phyloP scores from a whole-genome alignment of 35 echinoderm and acorn worm genomes.

The Heliocidaris erythrogramma region DNA sequence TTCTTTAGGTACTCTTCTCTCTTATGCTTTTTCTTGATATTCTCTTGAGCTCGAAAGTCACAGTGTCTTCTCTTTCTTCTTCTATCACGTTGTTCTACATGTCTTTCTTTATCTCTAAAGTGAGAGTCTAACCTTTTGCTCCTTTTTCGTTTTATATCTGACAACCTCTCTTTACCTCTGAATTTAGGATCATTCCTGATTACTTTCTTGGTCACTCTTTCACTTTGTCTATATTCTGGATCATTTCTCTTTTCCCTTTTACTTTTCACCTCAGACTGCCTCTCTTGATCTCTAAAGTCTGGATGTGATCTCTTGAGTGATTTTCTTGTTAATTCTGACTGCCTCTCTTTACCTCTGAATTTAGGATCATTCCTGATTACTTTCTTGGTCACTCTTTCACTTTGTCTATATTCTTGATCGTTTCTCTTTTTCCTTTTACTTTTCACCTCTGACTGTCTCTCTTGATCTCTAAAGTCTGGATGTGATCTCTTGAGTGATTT shows the following conservation, averaged over 20 bases:
- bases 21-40: conserved; percentile 16
- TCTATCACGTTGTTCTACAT: no score
- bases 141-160: no score
- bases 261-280: background rate
- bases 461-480: conserved; percentile 26
- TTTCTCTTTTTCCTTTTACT: conserved; percentile 25
- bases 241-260: conserved; percentile 10
- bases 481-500: background rate
- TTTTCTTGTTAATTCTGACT: no score
- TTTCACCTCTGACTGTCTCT: background rate
- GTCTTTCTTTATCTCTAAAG: no score
- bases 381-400: background rate
- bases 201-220: background rate
- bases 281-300: no score
- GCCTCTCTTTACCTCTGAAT: background rate
- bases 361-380: background rate
- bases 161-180: background rate
- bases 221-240: conserved; percentile 28
- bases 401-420: conserved; percentile 21
- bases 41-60: no score
- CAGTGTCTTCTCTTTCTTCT: no score
- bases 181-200: background rate
- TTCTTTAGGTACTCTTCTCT: conserved; percentile 34
- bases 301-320: no score
- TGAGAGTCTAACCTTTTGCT: no score